Conservation (phyloP, 2,888 invertebrate genomes). For the Crossocerus cetratus region DNA sequence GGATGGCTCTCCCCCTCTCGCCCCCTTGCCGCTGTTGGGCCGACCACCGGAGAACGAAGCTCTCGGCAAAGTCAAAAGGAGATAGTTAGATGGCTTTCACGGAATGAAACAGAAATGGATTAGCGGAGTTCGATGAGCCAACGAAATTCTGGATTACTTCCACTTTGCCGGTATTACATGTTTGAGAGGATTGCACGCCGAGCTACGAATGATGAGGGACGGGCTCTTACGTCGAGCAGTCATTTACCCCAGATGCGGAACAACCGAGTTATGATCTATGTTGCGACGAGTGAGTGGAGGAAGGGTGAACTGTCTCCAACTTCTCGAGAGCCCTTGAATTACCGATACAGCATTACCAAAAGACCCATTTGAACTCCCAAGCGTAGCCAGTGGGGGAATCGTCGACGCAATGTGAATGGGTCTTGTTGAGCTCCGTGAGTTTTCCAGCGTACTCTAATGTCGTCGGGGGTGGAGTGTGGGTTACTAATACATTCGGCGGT, state of each 20-base stretch:
- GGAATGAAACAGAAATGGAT: background rate
- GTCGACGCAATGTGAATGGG: too few relatives aligned
- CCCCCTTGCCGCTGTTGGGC: background rate
- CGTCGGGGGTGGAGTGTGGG: too few relatives aligned
- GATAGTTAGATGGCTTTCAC: background rate
- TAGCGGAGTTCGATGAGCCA: too few relatives aligned
- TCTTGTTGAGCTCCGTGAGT: background rate
- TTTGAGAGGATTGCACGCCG: too few relatives aligned
- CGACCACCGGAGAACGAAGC: background rate
- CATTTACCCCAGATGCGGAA: background rate
- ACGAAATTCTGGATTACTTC: too few relatives aligned
- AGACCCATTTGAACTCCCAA: background rate
- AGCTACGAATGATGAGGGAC: background rate
- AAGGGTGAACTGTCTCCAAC: background rate
- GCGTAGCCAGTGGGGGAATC: background rate
- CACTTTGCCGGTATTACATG: too few relatives aligned
- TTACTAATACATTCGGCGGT: too few relatives aligned
- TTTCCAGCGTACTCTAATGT: conserved; percentile 9
- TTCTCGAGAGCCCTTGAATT: background rate
- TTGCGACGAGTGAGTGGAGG: background rate
- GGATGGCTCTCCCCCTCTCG: too few relatives aligned
- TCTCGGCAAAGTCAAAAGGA: background rate
- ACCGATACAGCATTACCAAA: background rate
- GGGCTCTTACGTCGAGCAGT: background rate
- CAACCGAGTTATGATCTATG: background rate